phyloP scores from a whole-genome alignment of 1,140 invertebrate species.

The Lordiphosa collinella region DNA sequence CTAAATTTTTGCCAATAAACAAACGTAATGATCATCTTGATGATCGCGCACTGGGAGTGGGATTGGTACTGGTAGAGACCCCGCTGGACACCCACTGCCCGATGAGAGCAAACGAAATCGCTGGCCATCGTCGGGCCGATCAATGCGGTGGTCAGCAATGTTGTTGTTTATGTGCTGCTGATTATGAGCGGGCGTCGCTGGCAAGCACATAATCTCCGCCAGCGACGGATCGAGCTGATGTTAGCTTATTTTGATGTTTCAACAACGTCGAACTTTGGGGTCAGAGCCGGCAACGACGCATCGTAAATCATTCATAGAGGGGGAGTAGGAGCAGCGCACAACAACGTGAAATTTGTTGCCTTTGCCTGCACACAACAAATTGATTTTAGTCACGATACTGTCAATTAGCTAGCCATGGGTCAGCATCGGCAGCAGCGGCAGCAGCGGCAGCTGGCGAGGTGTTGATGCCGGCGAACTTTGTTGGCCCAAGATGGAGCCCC shows the following conservation, averaged over 20 bases:
- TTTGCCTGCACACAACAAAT: conserved; percentile 72
- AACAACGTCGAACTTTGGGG: conserved; percentile 73
- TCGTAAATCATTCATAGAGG: conserved; percentile 77
- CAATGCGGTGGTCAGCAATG: conserved; percentile 59
- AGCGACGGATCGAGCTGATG: conserved; percentile 16
- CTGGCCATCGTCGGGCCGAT: conserved; percentile 33
- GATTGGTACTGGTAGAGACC: conserved; percentile 10
- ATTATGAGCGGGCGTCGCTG: conserved; percentile 72
- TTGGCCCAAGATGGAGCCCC: conserved; percentile 27
- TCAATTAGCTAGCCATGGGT: conserved; percentile 75
- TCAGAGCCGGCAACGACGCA: conserved; percentile 66
- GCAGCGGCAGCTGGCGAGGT: conserved; percentile 35
- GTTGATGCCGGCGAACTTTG: conserved; percentile 63
- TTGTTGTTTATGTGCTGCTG: conserved; percentile 75
- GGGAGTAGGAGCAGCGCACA: conserved; percentile 28
- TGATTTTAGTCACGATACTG: conserved; percentile 78
- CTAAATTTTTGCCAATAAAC: conserved; percentile 75
- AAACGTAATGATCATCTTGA: conserved; percentile 69
- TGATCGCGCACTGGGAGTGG: conserved; percentile 36
- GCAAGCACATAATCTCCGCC: conserved; percentile 52
- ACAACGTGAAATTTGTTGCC: conserved; percentile 73
- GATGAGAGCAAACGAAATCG: conserved; percentile 57
- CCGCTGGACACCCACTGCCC: conserved; percentile 68
- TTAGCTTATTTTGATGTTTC: conserved; percentile 73
- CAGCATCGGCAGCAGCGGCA: conserved; percentile 33